Conservation (phyloP, 2,113 vertebrate genomes). For the Cygnus buccinator region DNA sequence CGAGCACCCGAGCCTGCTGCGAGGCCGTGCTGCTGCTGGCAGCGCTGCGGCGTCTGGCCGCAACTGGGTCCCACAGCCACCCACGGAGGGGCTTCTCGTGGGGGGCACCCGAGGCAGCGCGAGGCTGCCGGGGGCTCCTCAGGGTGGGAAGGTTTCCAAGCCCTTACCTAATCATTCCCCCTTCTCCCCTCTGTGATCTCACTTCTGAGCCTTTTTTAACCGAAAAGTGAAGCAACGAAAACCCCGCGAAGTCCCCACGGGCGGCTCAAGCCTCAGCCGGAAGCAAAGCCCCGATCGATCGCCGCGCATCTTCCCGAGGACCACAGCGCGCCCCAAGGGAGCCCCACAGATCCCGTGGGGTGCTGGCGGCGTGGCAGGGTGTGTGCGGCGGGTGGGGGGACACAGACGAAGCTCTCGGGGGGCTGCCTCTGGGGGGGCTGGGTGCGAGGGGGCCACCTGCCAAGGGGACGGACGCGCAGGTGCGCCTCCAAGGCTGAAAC, state of each 20-base stretch:
- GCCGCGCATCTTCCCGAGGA: not conserved
- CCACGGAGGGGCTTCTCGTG: not conserved
- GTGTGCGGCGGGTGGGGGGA: not conserved
- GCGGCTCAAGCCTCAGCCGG: not conserved
- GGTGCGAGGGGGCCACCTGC: not conserved
- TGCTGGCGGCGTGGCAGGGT: fast-evolving
- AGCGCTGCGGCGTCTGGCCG: not conserved
- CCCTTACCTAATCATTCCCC: not conserved
- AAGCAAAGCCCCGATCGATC: not conserved
- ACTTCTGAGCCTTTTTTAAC: not conserved
- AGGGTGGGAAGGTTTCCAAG: not conserved
- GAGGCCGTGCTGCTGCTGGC: not conserved
- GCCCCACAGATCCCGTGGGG: not conserved
- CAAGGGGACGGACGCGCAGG: not conserved
- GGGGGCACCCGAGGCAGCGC: fast-evolving
- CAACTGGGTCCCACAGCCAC: not conserved
- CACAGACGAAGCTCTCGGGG: fast-evolving
- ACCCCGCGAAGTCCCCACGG: not conserved
- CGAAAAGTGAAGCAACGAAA: not conserved
- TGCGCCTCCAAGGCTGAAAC: not conserved
- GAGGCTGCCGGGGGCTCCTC: not conserved
- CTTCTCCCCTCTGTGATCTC: not conserved
- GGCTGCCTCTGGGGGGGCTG: not conserved
- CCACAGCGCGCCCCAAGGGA: fast-evolving
- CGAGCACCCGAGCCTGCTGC: not conserved